Conservation (phyloP, 2,113 vertebrate genomes). For the Fregetta grallaria region DNA sequence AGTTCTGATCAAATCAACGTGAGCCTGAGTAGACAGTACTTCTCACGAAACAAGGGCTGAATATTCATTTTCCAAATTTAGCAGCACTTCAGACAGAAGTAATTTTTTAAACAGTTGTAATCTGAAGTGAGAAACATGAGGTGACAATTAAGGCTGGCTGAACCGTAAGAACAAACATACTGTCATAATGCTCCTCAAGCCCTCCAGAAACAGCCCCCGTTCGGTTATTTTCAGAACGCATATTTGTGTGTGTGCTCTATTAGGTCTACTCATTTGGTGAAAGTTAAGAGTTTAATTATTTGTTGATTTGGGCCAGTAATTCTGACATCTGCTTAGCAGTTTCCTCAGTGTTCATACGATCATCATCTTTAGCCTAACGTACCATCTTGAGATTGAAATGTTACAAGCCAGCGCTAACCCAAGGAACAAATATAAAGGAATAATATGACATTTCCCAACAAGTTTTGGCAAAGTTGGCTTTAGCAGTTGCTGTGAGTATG, state of each 20-base stretch:
- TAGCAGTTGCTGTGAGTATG: background rate
- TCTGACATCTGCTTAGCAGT: background rate
- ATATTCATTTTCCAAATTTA: background rate
- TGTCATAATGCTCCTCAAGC: background rate
- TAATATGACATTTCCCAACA: background rate
- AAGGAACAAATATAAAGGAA: background rate
- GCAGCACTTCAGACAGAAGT: background rate
- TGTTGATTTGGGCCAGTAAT: background rate
- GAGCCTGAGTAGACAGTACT: background rate
- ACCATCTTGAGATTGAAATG: background rate
- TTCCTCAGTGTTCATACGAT: background rate
- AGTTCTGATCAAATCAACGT: background rate
- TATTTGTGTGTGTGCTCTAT: background rate
- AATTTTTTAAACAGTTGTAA: background rate
- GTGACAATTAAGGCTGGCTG: background rate
- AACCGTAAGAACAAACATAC: background rate
- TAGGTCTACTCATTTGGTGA: background rate
- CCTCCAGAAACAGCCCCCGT: background rate
- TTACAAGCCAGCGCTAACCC: background rate
- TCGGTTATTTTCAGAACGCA: background rate
- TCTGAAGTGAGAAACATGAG: background rate
- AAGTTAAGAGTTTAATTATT: background rate
- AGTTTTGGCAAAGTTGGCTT: background rate
- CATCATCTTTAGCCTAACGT: background rate
- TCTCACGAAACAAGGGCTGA: background rate